Evolutionary conservation across 2,113 vertebrate genomes (phyloP).

Genomic region (Ceratotherium simum): DNA sequence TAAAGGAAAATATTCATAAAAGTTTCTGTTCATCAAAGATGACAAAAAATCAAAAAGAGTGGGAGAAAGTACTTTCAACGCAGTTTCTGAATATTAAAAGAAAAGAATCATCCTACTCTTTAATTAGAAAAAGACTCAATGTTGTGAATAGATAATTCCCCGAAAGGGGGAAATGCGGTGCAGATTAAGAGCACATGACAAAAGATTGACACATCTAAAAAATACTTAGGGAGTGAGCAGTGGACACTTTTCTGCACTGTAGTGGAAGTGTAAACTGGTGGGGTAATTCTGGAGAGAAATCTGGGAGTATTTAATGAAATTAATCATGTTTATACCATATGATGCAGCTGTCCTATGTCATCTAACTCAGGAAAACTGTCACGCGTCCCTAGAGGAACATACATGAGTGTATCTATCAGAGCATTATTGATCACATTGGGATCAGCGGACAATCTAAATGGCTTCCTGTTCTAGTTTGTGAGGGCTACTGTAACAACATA

Average conservation of each 20-base stretch:
- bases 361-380: neutral
- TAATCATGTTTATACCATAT: neutral
- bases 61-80: neutral
- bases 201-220: neutral
- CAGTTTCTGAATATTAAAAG: neutral
- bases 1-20: slow-evolving; percentile 21
- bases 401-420: neutral
- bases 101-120: slow-evolving; percentile 27
- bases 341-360: neutral
- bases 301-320: neutral
- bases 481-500: too few species aligned
- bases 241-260: neutral
- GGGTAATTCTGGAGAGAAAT: neutral
- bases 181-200: neutral
- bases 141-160: slow-evolving; percentile 18
- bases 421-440: neutral
- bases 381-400: neutral
- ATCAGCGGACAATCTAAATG: neutral
- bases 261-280: neutral
- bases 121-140: slow-evolving; percentile 42
- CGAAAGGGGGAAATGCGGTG: neutral
- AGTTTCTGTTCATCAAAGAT: neutral
- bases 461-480: neutral
- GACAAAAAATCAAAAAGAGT: slow-evolving; percentile 3
- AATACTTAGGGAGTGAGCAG: neutral